These are phyloP conservation scores for Crotalus tigris DNA, from an alignment of 2,113 vertebrate species.

Conservation along the genomic window DNA sequence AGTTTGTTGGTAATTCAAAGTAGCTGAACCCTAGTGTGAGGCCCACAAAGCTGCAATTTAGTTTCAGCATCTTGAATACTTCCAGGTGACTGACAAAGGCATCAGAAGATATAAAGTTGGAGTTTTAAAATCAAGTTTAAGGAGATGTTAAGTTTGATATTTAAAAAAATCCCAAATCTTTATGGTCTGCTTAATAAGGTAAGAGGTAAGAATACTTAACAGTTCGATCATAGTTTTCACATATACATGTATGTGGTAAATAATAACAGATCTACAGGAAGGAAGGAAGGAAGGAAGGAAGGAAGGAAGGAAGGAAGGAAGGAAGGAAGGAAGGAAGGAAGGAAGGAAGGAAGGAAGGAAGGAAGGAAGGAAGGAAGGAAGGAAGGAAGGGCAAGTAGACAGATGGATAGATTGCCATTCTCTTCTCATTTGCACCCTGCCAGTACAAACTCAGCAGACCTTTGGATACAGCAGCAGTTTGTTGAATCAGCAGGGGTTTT, in stretches of 20 bases:
- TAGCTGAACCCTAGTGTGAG: constrained; percentile 29
- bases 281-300: neutral
- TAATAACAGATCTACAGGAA: neutral
- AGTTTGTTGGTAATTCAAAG: neutral
- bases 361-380: neutral
- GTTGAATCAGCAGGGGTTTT: neutral
- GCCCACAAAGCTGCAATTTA: neutral
- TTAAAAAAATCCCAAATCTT: neutral
- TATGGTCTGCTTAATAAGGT: neutral
- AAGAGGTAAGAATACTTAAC: neutral
- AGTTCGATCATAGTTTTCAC: neutral
- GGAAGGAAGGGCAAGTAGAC: neutral
- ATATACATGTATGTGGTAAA: neutral
- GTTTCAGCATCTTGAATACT: neutral
- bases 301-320: neutral
- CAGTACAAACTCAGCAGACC: neutral
- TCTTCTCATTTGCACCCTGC: neutral
- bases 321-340: neutral
- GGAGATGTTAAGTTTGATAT: neutral
- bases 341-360: neutral
- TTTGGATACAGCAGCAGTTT: neutral
- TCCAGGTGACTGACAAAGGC: neutral
- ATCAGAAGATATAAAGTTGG: neutral
- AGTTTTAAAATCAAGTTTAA: constrained; percentile 29
- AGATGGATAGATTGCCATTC: neutral